phyloP scores from a whole-genome alignment of 1,140 invertebrate species.

The Drosophila pruinosa region DNA sequence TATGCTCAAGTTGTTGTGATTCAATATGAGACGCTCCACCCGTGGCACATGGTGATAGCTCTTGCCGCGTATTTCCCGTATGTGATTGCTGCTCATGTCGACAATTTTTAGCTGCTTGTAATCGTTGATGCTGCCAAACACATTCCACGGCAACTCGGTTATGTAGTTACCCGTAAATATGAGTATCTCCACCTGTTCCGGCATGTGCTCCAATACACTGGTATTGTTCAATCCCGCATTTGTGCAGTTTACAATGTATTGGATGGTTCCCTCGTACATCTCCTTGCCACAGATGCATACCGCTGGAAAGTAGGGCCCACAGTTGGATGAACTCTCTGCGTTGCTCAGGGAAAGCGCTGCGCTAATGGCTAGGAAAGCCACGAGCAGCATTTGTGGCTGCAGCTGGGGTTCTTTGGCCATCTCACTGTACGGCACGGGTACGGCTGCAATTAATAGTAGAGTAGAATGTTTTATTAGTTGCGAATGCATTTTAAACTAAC shows the following conservation, averaged over 20 bases:
- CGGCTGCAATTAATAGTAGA: slow-evolving; percentile 51
- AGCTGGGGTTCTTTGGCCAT: slow-evolving; percentile 52
- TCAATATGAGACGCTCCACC: slow-evolving; percentile 89
- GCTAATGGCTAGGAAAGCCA: slow-evolving; percentile 43
- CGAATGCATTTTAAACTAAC: slow-evolving; percentile 66
- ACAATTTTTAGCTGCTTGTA: slow-evolving; percentile 87
- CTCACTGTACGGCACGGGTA: neutral
- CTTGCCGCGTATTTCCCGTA: slow-evolving; percentile 90
- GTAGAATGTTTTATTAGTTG: slow-evolving; percentile 55
- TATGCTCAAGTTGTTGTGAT: slow-evolving; percentile 89
- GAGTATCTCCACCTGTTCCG: slow-evolving; percentile 87
- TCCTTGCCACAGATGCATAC: slow-evolving; percentile 85
- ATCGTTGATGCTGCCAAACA: slow-evolving; percentile 87
- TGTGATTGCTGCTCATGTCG: slow-evolving; percentile 91
- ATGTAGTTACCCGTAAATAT: slow-evolving; percentile 90
- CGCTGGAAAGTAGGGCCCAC: slow-evolving; percentile 83
- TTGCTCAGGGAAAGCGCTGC: slow-evolving; percentile 36
- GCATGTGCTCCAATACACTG: slow-evolving; percentile 86
- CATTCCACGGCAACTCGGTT: slow-evolving; percentile 87
- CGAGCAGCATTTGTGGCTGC: slow-evolving; percentile 43
- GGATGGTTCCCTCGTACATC: slow-evolving; percentile 84
- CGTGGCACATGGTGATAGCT: slow-evolving; percentile 89
- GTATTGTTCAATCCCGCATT: slow-evolving; percentile 86
- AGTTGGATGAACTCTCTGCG: slow-evolving; percentile 69
- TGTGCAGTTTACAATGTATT: slow-evolving; percentile 90